Base-by-base conservation (phyloP, 2,888 invertebrate species). In the Nomada goodeniana region DNA sequence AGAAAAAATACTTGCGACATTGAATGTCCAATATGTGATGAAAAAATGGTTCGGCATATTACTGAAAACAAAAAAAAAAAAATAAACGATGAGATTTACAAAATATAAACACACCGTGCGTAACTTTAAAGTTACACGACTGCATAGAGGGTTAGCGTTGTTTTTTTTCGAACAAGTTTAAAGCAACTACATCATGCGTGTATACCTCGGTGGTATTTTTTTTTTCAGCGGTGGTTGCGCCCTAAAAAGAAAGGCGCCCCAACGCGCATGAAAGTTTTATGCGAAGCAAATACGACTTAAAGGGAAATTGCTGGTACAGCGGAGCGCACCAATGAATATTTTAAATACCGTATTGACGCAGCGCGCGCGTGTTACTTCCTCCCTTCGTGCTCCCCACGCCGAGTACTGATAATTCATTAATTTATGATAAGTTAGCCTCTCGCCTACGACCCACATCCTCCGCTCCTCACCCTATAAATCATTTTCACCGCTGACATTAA, bases 401-500 rank as follows among this genome's bases (percentile, higher is more conserved):
- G 85, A 86, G 87, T 87, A 86, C 89, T 91, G 90, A 92, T 92
- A 91, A 92, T 92, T 92, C 92, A 92, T 93, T 93, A 92, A 93
- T 93, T 92, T 92, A 92, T 92, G 91, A 93, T 92, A 92, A 93
- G 92, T 91, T 89, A 88, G 89, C 84, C 71, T 84, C 82, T 76
- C 84, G 80, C 74, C 81, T 81, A 80, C 75, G 75, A 86, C 80
- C 76, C 76, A 65, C 78, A 78, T 82, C 82, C 73, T 86, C 82
- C 82, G 88, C 81, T 81, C 85, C 89, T 85, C 89, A 79, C 86
- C 84, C 87, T 89, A 92, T 93, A 91, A 92, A 92, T 92, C 93
- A 92, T 92, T 92, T 93, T 92, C 90, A 89, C 86, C 84, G 85
- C 86, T 91, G 93, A 92, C 93, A 92, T 93, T 93, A 93, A 93